Evolutionary conservation across 2,797 vertebrate genomes (phyloP).

Genomic region (Emys orbicularis): DNA sequence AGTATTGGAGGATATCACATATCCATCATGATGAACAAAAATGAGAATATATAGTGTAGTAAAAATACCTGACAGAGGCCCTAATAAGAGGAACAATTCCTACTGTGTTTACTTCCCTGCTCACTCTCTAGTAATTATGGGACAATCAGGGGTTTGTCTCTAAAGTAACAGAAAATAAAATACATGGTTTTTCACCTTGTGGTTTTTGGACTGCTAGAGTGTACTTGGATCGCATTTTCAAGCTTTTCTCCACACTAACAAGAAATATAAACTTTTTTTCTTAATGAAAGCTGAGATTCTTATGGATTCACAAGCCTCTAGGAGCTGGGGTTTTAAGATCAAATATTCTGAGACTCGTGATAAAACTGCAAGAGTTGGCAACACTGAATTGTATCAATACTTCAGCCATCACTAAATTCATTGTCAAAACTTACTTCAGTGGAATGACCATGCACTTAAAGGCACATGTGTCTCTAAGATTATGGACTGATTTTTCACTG

Average conservation of each 20-base stretch:
- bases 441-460: background rate
- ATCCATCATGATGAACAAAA: too few species aligned
- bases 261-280: too few species aligned
- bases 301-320: background rate
- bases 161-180: background rate
- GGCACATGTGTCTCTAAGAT: background rate
- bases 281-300: background rate
- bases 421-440: background rate
- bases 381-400: background rate
- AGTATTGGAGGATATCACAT: too few species aligned
- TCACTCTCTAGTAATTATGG: too few species aligned
- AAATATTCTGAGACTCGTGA: background rate
- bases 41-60: too few species aligned
- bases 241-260: background rate
- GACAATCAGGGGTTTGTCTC: background rate
- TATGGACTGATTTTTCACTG: background rate
- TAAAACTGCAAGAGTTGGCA: background rate
- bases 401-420: background rate
- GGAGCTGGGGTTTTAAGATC: background rate
- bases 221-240: too few species aligned
- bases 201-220: too few species aligned
- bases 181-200: too few species aligned
- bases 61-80: too few species aligned
- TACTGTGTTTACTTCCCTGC: too few species aligned
- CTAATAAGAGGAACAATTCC: too few species aligned